Evolutionary conservation across 1,140 invertebrate species (phyloP), one percentile per base, ranked within the genome.

Genomic region (Laupala kohalensis): DNA sequence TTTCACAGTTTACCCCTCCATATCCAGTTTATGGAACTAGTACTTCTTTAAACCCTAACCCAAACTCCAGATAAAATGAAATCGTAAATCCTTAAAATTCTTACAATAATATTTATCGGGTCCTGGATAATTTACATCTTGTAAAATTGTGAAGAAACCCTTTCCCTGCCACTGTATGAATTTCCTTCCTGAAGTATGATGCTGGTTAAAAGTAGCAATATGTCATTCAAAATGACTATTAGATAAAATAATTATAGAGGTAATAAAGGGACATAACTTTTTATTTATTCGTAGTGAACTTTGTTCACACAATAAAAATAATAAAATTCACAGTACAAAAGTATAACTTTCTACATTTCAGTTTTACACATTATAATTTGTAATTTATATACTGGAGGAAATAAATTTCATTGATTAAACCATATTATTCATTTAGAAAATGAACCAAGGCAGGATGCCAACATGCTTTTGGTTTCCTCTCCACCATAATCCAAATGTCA

Each of bases 261-360:
- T 53, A 53, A 53, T 53, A 70, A 27, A 73, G 66, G 69, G 73
- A 64, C 74, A 69, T 29, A 72, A 69, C 37, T 67, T 29, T 67
- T 30, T 28, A 70, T 70, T 70, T 53, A 67, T 25, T 72, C 64
- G 29, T 25, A 23, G 67, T 72, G 67, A 72, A 64, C 68, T 63
- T 72, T 27, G 67, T 68, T 72, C 67, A 69, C 27, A 24, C 25
- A 70, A 70, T 64, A 70, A 70, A 64, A 70, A 63, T 70, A 70
- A 70, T 70, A 63, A 70, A 64, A 64, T 70, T 70, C 62, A 68
- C 67, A 68, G 67, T 68, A 68, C 67, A 68, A 68, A 68, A 68
- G 28, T 68, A 53, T 53, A 68, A 68, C 67, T 68, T 68, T 68
- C 28, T 68, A 68, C 19, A 68, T n/a, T 68, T 68, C 29, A 68